A percentile compares a stretch with the other conserved stretches of the same genome.
These are phyloP conservation scores for Siphamia tubifer DNA, from an alignment of 2,113 vertebrate species.

Conservation along the genomic window DNA sequence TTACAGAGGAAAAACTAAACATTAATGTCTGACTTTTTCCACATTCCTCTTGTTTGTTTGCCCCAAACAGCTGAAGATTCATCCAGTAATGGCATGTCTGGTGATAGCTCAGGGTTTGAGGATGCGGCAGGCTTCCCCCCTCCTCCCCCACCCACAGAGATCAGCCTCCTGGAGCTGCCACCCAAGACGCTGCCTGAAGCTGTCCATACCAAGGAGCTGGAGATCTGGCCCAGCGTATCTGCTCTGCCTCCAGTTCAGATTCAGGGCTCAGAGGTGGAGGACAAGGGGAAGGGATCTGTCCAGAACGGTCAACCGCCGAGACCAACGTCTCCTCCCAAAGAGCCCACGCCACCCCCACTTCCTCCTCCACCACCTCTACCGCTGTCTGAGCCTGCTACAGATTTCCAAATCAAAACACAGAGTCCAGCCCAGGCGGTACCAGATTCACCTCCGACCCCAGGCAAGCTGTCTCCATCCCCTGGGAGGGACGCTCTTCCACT, in stretches of 20 bases:
- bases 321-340: slow-evolving; percentile 51
- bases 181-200: slow-evolving; percentile 80
- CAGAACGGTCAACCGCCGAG: slow-evolving; percentile 71
- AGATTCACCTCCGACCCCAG: slow-evolving; percentile 45
- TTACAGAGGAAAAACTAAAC: slow-evolving; percentile 15
- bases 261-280: slow-evolving; percentile 49
- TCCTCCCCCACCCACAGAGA: slow-evolving; percentile 83
- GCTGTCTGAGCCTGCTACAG: slow-evolving; percentile 32
- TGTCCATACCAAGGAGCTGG: slow-evolving; percentile 79
- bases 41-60: slow-evolving; percentile 27
- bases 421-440: slow-evolving; percentile 33
- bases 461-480: slow-evolving; percentile 76
- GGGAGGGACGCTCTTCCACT: slow-evolving; percentile 88
- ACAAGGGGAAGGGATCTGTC: slow-evolving; percentile 63
- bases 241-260: slow-evolving; percentile 74
- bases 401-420: slow-evolving; percentile 18
- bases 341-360: slow-evolving; percentile 17
- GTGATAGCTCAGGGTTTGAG: slow-evolving; percentile 76
- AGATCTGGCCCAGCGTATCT: slow-evolving; percentile 78
- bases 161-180: slow-evolving; percentile 85
- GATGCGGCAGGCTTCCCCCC: slow-evolving; percentile 82
- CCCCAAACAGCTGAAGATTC: slow-evolving; percentile 79
- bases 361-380: slow-evolving; percentile 34
- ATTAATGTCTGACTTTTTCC: slow-evolving; percentile 14
- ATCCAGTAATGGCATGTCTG: slow-evolving; percentile 77